These are phyloP conservation scores for Brachionus paranguensis DNA, from an alignment of 1,140 invertebrate species.

Conservation along the genomic window DNA sequence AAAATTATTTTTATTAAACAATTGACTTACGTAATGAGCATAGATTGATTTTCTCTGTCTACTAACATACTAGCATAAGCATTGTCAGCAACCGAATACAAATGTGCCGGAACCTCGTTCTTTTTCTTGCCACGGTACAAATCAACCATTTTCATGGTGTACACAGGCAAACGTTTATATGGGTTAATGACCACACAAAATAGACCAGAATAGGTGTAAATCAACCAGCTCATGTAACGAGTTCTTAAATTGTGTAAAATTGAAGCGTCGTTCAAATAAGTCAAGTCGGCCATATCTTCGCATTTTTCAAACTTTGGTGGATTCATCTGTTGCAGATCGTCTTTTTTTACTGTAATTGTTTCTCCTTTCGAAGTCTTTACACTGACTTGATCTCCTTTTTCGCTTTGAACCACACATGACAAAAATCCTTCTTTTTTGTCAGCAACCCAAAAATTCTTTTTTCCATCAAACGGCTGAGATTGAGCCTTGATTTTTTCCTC, in stretches of 20 bases:
- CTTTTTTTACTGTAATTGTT: conserved; percentile 83
- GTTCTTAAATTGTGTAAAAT: conserved; percentile 97
- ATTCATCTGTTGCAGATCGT: conserved; percentile 92
- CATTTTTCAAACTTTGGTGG: conserved; percentile 98
- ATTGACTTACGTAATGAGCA: conserved; percentile 60
- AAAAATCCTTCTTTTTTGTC: conserved; percentile 94
- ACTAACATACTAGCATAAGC: conserved; percentile 97
- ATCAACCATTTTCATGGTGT: conserved; percentile 88
- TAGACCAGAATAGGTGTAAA: conserved; percentile 99
- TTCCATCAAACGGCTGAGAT: conserved; percentile 95
- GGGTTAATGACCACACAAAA: conserved; percentile 99
- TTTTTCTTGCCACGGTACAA: conserved; percentile 97
- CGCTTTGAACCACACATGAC: conserved; percentile 91
- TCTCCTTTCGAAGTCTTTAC: conserved; percentile 62
- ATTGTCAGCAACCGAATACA: conserved; percentile 98
- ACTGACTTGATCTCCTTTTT: conserved; percentile 92
- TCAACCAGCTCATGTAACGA: conserved; percentile 92
- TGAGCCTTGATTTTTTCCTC: conserved; percentile 56
- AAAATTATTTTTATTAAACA: background rate
- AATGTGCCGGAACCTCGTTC: conserved; percentile 98
- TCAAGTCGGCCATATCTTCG: conserved; percentile 99
- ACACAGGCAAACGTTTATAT: conserved; percentile 98
- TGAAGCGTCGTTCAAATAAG: conserved; percentile 98
- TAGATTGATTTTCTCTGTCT: conserved; percentile 46
- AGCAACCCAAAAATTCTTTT: conserved; percentile 98